These are phyloP conservation scores for Kryphioiulus occultus DNA, from an alignment of 2,888 invertebrate genomes.

Conservation along the genomic window DNA sequence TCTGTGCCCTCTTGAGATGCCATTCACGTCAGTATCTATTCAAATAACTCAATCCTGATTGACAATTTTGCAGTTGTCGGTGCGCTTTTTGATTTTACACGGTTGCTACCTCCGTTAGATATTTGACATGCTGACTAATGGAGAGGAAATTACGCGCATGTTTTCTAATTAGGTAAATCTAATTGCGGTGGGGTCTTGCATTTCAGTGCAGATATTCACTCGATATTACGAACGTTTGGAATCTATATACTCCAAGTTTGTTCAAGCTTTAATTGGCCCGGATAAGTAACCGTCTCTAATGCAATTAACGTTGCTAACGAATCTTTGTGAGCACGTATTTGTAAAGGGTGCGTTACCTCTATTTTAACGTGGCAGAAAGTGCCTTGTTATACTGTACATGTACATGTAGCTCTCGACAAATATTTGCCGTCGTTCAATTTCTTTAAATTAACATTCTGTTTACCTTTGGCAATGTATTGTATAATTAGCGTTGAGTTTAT, in stretches of 20 bases:
- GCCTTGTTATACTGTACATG: not conserved
- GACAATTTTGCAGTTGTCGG: not conserved
- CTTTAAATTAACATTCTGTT: not conserved
- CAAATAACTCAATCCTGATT: constrained; percentile 10
- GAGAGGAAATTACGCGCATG: not conserved
- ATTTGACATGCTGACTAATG: not conserved
- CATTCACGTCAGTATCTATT: not conserved
- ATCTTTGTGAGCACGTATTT: not conserved
- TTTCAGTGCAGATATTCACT: not conserved
- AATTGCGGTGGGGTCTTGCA: not conserved
- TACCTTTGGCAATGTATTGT: not conserved
- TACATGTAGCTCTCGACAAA: not conserved
- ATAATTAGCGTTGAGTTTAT: not conserved
- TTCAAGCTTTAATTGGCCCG: not conserved
- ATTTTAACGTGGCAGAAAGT: not conserved
- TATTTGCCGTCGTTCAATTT: not conserved
- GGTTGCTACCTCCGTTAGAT: not conserved
- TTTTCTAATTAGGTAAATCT: not conserved
- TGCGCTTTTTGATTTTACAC: not conserved
- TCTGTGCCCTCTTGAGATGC: not conserved
- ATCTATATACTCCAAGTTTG: not conserved
- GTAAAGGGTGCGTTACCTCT: not conserved
- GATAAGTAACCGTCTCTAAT: not conserved
- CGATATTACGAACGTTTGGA: not conserved
- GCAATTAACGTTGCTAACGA: not conserved